These are phyloP conservation scores for Limulus polyphemus DNA, from an alignment of 2,888 invertebrate species.

Conservation along the genomic window DNA sequence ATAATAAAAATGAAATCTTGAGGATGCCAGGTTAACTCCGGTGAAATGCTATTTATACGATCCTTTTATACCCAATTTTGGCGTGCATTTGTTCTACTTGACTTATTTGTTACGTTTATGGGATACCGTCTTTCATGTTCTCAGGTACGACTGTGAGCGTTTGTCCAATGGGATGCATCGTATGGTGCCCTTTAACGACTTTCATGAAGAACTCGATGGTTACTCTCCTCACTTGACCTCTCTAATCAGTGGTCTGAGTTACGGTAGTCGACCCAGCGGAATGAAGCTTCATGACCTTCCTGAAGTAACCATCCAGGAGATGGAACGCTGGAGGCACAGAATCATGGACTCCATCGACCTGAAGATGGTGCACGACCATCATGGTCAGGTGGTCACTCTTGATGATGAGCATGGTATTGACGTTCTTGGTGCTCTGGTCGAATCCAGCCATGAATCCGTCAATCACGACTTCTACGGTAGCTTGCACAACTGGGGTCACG, in stretches of 20 bases:
- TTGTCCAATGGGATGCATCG: slow-evolving; percentile 40
- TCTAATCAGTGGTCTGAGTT: slow-evolving; percentile 21
- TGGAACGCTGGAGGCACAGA: slow-evolving; percentile 63
- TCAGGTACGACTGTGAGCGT: slow-evolving; percentile 22
- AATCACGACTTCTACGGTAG: slow-evolving; percentile 45
- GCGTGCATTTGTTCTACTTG: too few relatives aligned
- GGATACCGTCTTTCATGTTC: slow-evolving; percentile 8
- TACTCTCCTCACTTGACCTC: slow-evolving; percentile 25
- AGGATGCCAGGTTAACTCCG: too few relatives aligned
- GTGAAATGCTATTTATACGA: too few relatives aligned
- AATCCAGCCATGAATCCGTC: slow-evolving; percentile 40
- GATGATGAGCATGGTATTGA: slow-evolving; percentile 61
- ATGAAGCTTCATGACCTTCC: slow-evolving; percentile 13
- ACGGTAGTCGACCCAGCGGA: slow-evolving; percentile 20
- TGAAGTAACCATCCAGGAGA: slow-evolving; percentile 17
- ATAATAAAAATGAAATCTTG: too few relatives aligned
- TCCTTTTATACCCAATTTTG: too few relatives aligned
- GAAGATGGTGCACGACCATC: slow-evolving; percentile 46
- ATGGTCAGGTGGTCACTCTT: slow-evolving; percentile 45
- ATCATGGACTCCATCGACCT: slow-evolving; percentile 57
- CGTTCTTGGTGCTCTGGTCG: slow-evolving; percentile 63
- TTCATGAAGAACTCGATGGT: slow-evolving; percentile 17
- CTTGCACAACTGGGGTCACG: slow-evolving; percentile 69
- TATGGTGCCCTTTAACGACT: slow-evolving; percentile 43
- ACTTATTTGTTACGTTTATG: too few relatives aligned